Evolutionary conservation across 2,888 invertebrate genomes (phyloP).

Genomic region (Tanaodytes sp.): DNA sequence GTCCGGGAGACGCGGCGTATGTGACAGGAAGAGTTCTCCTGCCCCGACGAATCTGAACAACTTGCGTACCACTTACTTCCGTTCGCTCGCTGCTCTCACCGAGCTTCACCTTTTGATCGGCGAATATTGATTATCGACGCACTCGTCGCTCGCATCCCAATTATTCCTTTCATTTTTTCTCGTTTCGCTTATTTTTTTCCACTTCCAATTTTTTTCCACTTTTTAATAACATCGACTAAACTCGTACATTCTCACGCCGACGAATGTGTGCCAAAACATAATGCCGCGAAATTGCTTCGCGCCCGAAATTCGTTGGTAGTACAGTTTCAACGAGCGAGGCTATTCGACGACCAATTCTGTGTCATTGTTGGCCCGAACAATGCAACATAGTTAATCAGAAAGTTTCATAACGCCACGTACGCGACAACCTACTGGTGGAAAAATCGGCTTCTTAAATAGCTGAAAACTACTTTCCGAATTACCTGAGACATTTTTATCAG

Average conservation of each 20-base stretch:
- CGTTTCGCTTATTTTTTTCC: no score
- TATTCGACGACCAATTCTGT: slow-evolving; percentile 24
- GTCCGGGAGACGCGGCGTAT: slow-evolving; percentile 54
- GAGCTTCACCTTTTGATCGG: no score
- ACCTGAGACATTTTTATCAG: no score
- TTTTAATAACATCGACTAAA: no score
- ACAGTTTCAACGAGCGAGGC: background rate
- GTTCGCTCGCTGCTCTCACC: slow-evolving; percentile 11
- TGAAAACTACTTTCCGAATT: no score
- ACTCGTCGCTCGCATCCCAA: slow-evolving; percentile 26
- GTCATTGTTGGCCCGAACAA: slow-evolving; percentile 38
- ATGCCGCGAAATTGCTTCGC: no score
- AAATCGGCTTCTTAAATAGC: no score
- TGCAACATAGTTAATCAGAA: slow-evolving; percentile 47
- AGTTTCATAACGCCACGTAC: slow-evolving; percentile 45
- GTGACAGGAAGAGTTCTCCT: slow-evolving; percentile 62
- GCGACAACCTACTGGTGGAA: no score
- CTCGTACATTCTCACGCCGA: no score
- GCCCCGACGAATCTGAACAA: slow-evolving; percentile 29
- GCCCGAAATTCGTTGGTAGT: slow-evolving; percentile 17
- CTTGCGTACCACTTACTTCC: slow-evolving; percentile 21
- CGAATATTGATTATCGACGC: slow-evolving; percentile 40
- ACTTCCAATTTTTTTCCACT: no score
- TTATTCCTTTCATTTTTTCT: no score
- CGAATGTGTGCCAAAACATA: no score